Evolutionary conservation across 2,888 invertebrate genomes (phyloP).

Genomic region (Pollenia amentaria): DNA sequence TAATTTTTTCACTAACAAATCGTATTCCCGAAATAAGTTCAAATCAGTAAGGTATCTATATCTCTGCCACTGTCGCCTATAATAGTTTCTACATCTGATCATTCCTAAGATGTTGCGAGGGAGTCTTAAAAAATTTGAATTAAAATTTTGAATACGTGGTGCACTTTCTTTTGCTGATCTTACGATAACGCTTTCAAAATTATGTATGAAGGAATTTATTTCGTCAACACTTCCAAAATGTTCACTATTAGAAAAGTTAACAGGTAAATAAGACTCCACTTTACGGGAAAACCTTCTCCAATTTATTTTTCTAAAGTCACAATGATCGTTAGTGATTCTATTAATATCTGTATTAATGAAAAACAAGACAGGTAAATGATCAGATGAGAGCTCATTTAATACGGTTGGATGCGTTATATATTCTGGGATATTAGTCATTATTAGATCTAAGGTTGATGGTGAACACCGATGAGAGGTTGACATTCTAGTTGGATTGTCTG

Average conservation of each 20-base stretch:
- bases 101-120: neutral
- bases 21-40: no score
- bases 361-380: constrained; percentile 47
- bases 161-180: neutral
- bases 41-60: neutral
- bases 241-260: neutral
- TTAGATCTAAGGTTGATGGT: constrained; percentile 32
- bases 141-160: neutral
- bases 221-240: neutral
- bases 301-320: constrained; percentile 36
- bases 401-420: constrained; percentile 32
- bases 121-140: constrained; percentile 30
- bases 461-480: constrained; percentile 4
- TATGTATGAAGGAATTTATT: neutral
- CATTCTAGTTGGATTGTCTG: constrained; percentile 37
- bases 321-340: neutral
- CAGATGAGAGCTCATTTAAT: constrained; percentile 32
- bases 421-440: constrained; percentile 32
- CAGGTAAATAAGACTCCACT: neutral
- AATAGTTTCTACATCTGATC: neutral
- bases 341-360: neutral
- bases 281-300: constrained; percentile 27
- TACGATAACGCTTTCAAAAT: neutral
- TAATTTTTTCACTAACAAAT: no score
- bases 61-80: neutral